Percentiles rank a stretch among this genome's conserved stretches.
Evolutionary conservation across 2,888 invertebrate genomes (phyloP).

Genomic region (Drepanosiphum platanoidis): DNA sequence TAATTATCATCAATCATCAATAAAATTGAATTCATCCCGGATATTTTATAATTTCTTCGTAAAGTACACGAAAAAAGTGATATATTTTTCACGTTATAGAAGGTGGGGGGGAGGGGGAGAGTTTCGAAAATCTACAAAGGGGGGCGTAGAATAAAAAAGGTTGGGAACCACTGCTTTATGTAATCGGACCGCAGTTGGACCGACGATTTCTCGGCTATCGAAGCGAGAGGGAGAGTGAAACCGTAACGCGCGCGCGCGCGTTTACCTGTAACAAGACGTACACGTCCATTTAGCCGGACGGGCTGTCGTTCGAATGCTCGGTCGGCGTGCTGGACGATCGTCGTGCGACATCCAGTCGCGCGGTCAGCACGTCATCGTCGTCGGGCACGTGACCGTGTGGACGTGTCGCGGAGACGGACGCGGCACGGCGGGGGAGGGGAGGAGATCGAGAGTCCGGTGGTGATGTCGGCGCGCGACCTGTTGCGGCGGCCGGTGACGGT

Average conservation of each 20-base stretch:
- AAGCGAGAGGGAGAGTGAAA: too few species aligned
- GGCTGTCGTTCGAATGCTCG: neutral
- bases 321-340: slow-evolving; percentile 37
- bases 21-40: too few species aligned
- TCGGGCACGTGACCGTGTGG: neutral
- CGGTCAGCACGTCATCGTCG: slow-evolving; percentile 30
- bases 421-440: neutral
- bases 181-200: too few species aligned
- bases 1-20: too few species aligned
- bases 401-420: neutral
- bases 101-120: neutral
- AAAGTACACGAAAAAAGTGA: too few species aligned
- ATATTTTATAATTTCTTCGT: too few species aligned
- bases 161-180: too few species aligned
- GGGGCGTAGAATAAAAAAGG: too few species aligned
- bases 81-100: too few species aligned
- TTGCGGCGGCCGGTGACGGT: neutral
- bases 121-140: too few species aligned
- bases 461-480: neutral
- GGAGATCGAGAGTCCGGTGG: neutral
- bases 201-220: too few species aligned
- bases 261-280: slow-evolving; percentile 51
- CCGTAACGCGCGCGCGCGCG: neutral
- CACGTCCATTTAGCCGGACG: slow-evolving; percentile 58
- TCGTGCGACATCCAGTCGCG: slow-evolving; percentile 50